Percentiles rank a stretch among this genome's conserved stretches.
phyloP scores from a whole-genome alignment of 2,888 invertebrate species.

The Drosophila hawaiiensis region DNA sequence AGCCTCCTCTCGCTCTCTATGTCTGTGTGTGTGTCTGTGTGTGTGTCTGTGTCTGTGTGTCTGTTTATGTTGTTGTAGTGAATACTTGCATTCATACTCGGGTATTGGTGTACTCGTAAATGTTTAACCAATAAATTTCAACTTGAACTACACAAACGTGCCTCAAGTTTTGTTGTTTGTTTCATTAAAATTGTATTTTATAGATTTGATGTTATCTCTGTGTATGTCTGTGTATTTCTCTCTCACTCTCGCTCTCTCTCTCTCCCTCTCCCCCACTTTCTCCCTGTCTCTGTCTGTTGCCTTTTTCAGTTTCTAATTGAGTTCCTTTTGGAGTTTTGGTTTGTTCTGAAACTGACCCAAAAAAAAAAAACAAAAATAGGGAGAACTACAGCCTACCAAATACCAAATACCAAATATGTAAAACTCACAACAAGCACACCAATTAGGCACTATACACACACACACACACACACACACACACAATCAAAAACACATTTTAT shows the following conservation, averaged over 20 bases:
- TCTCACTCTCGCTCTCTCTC: background rate
- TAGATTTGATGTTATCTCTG: slow-evolving; percentile 25
- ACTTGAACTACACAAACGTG: slow-evolving; percentile 38
- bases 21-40: background rate
- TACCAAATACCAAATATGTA: slow-evolving; percentile 10
- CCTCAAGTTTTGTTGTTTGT: slow-evolving; percentile 25
- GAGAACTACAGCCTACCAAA: background rate
- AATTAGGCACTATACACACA: slow-evolving; percentile 49
- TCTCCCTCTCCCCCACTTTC: background rate
- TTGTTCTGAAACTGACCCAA: slow-evolving; percentile 34
- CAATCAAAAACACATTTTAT: background rate
- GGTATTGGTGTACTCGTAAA: slow-evolving; percentile 28
- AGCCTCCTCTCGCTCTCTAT: slow-evolving; percentile 24
- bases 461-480: slow-evolving; percentile 12
- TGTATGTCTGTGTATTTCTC: slow-evolving; percentile 12
- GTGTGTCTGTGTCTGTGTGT: slow-evolving; percentile 27
- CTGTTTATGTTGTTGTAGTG: slow-evolving; percentile 36
- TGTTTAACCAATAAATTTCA: slow-evolving; percentile 51
- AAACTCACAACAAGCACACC: slow-evolving; percentile 36
- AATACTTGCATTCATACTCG: slow-evolving; percentile 16
- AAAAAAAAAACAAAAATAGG: background rate
- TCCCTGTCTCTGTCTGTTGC: slow-evolving; percentile 6
- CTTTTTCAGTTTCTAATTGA: slow-evolving; percentile 11
- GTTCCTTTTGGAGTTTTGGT: slow-evolving; percentile 18
- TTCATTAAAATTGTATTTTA: slow-evolving; percentile 7